phyloP scores from a whole-genome alignment of 2,113 vertebrate species.

The Tiliqua scincoides region DNA sequence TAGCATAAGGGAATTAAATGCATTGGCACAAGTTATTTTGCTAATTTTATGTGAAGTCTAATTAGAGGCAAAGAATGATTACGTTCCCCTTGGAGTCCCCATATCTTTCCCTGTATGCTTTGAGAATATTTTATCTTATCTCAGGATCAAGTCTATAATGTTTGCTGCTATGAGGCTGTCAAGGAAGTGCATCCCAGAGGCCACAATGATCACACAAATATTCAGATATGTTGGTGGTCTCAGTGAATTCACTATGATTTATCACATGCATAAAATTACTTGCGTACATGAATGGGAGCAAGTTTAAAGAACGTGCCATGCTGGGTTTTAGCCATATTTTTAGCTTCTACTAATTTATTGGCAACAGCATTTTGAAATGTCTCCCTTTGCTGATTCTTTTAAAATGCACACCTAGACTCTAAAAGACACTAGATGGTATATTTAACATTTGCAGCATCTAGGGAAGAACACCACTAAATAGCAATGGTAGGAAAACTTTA shows the following conservation, averaged over 20 bases:
- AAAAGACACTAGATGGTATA: neutral
- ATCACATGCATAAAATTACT: neutral
- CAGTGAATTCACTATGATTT: neutral
- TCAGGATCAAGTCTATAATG: neutral
- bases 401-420: neutral
- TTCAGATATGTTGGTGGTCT: neutral
- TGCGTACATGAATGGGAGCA: neutral
- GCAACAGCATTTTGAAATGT: neutral
- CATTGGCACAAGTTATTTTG: neutral
- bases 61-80: neutral
- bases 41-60: constrained; percentile 14
- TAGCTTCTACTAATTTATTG: neutral
- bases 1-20: constrained; percentile 13
- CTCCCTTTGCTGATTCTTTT: neutral
- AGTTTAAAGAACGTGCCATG: neutral
- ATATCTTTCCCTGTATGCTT: neutral
- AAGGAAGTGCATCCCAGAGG: neutral
- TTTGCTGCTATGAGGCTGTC: constrained; percentile 29
- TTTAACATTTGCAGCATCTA: neutral
- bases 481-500: neutral
- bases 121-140: constrained; percentile 1
- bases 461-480: neutral
- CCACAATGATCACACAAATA: neutral
- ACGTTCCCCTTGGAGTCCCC: neutral
- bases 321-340: neutral